Evolutionary conservation across 2,888 invertebrate species (phyloP).

Genomic region (Magallana nippona): DNA sequence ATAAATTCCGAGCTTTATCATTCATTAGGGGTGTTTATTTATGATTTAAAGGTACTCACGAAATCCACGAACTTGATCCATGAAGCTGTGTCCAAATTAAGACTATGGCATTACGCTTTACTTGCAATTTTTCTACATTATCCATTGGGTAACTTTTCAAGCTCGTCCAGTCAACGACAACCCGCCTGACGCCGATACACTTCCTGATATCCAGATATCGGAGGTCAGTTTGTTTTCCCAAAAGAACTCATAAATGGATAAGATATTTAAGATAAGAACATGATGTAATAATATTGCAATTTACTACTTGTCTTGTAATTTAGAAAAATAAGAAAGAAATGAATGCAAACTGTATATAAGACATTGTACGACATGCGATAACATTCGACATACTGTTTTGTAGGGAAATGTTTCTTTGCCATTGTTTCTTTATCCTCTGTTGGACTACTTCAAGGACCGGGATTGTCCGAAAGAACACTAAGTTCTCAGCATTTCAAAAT

Average conservation of each 20-base stretch:
- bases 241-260: too few species aligned
- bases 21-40: too few species aligned
- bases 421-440: not conserved
- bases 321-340: not conserved
- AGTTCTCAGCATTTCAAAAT: not conserved
- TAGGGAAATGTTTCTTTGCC: not conserved
- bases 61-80: too few species aligned
- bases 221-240: not conserved
- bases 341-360: too few species aligned
- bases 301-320: not conserved
- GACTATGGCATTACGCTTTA: too few species aligned
- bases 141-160: not conserved
- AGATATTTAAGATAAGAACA: too few species aligned
- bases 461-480: not conserved
- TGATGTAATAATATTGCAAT: too few species aligned
- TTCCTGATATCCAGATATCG: not conserved
- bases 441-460: not conserved
- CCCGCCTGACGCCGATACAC: not conserved
- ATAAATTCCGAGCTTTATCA: too few species aligned
- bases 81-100: too few species aligned
- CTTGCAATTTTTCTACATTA: not conserved
- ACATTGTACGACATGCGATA: too few species aligned
- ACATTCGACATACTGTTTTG: too few species aligned
- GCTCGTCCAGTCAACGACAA: not conserved
- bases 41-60: too few species aligned